A percentile compares a stretch with the other conserved stretches of the same genome.
Evolutionary conservation across 2,113 vertebrate genomes (phyloP).

Genomic region (Australoheros scitulus): DNA sequence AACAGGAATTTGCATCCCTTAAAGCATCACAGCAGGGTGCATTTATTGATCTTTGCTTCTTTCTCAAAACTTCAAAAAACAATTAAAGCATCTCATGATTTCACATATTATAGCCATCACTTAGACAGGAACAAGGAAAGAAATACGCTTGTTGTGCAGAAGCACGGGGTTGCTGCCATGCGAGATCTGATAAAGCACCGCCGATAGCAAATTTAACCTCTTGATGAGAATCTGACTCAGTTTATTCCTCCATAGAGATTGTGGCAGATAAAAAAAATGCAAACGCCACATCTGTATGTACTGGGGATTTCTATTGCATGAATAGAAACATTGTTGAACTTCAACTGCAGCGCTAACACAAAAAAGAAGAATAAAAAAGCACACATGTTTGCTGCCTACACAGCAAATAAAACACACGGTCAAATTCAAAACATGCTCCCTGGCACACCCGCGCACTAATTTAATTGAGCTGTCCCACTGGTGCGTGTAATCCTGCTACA

Average conservation of each 20-base stretch:
- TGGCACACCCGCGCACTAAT: slow-evolving; percentile 6
- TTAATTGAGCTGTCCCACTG: slow-evolving; percentile 16
- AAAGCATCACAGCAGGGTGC: neutral
- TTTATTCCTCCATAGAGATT: slow-evolving; percentile 43
- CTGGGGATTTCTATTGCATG: slow-evolving; percentile 10
- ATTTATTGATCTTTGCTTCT: neutral
- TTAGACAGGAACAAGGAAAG: neutral
- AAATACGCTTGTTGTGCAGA: neutral
- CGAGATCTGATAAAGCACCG: slow-evolving; percentile 24
- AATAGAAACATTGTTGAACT: neutral
- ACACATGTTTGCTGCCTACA: slow-evolving; percentile 10
- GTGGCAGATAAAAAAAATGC: slow-evolving; percentile 46
- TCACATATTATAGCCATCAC: neutral
- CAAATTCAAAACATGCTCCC: slow-evolving; percentile 36
- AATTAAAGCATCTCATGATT: neutral
- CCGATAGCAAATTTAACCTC: slow-evolving; percentile 39
- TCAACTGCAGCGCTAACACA: neutral
- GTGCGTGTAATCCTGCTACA: slow-evolving; percentile 1
- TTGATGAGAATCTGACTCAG: slow-evolving; percentile 57
- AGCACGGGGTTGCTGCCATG: neutral
- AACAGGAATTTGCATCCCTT: neutral
- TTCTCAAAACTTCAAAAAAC: neutral
- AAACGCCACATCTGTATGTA: slow-evolving; percentile 8
- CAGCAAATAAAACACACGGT: slow-evolving; percentile 35
- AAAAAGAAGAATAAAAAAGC: neutral